Evolutionary conservation across 2,888 invertebrate species (phyloP).

Genomic region (Morpho deidamia): DNA sequence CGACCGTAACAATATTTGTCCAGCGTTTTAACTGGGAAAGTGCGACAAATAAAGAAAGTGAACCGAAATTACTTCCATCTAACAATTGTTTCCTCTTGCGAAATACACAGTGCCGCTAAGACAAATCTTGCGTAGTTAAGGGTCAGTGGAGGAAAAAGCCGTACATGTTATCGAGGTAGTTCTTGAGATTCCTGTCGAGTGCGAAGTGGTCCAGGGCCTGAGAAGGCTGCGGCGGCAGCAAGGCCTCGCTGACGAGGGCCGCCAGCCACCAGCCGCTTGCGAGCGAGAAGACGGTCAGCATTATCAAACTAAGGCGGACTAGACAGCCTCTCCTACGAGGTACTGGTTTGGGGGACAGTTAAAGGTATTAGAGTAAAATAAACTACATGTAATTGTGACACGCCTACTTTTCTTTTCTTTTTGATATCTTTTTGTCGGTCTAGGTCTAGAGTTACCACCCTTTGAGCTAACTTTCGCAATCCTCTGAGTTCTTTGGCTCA

Average conservation of each 20-base stretch:
- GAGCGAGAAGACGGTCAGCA: slow-evolving; percentile 23
- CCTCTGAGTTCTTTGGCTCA: too few relatives aligned
- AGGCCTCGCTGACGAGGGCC: slow-evolving; percentile 23
- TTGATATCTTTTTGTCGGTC: too few relatives aligned
- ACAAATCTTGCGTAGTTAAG: too few relatives aligned
- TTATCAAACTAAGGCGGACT: slow-evolving; percentile 28
- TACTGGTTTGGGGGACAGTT: slow-evolving; percentile 28
- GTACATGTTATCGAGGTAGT: slow-evolving; percentile 51
- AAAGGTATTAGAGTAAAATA: neutral
- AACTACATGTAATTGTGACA: neutral
- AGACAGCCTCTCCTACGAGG: slow-evolving; percentile 32
- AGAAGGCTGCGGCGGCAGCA: slow-evolving; percentile 35
- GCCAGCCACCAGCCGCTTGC: slow-evolving; percentile 36
- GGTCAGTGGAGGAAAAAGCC: slow-evolving; percentile 16
- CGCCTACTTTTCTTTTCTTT: too few relatives aligned
- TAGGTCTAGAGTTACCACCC: too few relatives aligned
- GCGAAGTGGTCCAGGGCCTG: slow-evolving; percentile 43
- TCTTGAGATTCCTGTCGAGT: slow-evolving; percentile 38
- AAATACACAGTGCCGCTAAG: too few relatives aligned
- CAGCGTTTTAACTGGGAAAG: neutral
- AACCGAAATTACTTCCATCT: too few relatives aligned
- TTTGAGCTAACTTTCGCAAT: too few relatives aligned
- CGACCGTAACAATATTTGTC: too few relatives aligned
- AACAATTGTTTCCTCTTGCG: too few relatives aligned
- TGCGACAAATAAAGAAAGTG: too few relatives aligned